Percentiles rank a stretch among this genome's conserved stretches.
Evolutionary conservation across 2,888 invertebrate genomes (phyloP).

Genomic region (Epirrhoe tristata): DNA sequence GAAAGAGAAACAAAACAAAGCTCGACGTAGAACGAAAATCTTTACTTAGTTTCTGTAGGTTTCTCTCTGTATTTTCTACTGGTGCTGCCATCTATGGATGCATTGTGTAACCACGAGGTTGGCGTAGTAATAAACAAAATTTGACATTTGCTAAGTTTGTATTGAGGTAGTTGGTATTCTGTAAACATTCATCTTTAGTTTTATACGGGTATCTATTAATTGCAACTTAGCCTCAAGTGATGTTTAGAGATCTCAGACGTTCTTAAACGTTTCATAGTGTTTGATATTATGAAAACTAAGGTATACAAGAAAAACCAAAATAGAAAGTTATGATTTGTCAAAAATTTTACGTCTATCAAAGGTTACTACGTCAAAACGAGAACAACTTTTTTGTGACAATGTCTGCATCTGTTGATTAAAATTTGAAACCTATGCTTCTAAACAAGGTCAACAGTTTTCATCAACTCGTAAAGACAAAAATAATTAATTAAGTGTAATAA

Average conservation of each 20-base stretch:
- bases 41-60: constrained; percentile 27
- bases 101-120: constrained; percentile 19
- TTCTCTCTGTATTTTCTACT: constrained; percentile 32
- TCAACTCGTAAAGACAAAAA: constrained; percentile 80
- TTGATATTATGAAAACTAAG: background rate
- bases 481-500: constrained; percentile 76
- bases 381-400: constrained; percentile 82
- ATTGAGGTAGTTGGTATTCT: constrained; percentile 48
- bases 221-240: background rate
- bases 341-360: constrained; percentile 54
- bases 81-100: constrained; percentile 69
- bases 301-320: constrained; percentile 5
- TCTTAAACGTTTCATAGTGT: background rate
- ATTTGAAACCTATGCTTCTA: constrained; percentile 86
- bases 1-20: constrained; percentile 72
- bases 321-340: constrained; percentile 36
- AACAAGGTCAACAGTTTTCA: constrained; percentile 86
- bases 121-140: constrained; percentile 37
- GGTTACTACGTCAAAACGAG: constrained; percentile 62
- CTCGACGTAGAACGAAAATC: constrained; percentile 48
- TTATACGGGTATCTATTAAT: background rate
- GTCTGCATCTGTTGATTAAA: constrained; percentile 86
- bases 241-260: background rate
- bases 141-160: constrained; percentile 62
- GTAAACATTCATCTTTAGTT: background rate